Percentiles rank a stretch among this genome's conserved stretches.
Conservation (phyloP, 1,140 invertebrate genomes). For the Aplysia californica region DNA sequence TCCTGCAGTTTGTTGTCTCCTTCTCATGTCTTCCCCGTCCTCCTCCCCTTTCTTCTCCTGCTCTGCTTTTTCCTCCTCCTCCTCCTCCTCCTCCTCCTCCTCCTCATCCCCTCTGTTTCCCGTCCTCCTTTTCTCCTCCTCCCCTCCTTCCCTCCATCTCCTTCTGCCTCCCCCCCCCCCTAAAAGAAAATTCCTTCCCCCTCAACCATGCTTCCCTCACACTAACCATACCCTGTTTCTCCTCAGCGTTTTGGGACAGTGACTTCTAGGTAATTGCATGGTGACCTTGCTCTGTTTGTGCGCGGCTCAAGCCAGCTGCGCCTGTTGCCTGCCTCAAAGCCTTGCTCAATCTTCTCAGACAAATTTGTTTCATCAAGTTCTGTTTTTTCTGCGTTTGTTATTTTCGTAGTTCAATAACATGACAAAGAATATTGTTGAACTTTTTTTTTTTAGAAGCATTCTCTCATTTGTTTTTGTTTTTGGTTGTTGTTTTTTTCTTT, state of each 20-base stretch:
- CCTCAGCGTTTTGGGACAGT: slow-evolving; percentile 56
- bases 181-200: not conserved
- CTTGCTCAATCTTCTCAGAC: slow-evolving; percentile 15
- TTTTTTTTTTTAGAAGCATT: not conserved
- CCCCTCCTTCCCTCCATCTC: not conserved
- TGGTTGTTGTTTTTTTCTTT: no score
- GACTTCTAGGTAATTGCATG: slow-evolving; percentile 50
- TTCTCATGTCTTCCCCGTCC: not conserved
- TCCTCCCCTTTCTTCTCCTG: slow-evolving; percentile 3
- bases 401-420: no score
- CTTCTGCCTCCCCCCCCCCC: slow-evolving; percentile 6
- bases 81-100: slow-evolving; percentile 2
- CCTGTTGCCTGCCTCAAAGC: slow-evolving; percentile 8
- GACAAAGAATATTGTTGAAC: not conserved
- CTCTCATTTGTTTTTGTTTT: no score
- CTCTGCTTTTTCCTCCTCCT: slow-evolving; percentile 1
- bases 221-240: not conserved
- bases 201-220: not conserved
- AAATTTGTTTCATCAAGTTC: slow-evolving; percentile 20
- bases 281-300: not conserved
- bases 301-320: not conserved
- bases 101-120: not conserved
- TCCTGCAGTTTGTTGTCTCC: not conserved
- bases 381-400: not conserved
- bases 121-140: not conserved